Evolutionary conservation across 1,140 invertebrate genomes (phyloP), one percentile per base, ranked within the genome.

Genomic region (Orussus abietinus): DNA sequence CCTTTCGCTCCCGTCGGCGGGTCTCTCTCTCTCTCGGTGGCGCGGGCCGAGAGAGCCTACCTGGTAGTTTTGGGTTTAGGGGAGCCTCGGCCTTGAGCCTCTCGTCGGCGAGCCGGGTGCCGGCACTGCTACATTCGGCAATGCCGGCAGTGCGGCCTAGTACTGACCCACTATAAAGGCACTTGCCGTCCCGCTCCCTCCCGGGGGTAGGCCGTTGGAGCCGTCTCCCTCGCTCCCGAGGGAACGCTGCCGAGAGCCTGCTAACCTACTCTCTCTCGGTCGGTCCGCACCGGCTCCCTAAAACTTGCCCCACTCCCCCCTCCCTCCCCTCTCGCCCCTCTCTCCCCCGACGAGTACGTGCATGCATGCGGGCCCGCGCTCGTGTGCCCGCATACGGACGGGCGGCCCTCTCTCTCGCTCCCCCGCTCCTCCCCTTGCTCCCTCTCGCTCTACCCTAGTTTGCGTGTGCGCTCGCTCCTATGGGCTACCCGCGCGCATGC

Each of bases 111-210:
- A 47, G 58, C 61, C 62, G 56, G 65, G 56, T 68, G 64, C 53
- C 58, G 54, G 54, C n/a, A n/a, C n/a, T n/a, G n/a, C n/a, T n/a
- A n/a, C n/a, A n/a, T n/a, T n/a, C 25, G 25, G 25, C 25, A 26
- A 26, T 9, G 1, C 25, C 11, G 11, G 9, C 9, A 11, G 25
- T 11, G 11, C 25, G 11, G 25, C 9, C 65, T 66, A 68, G 63
- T 66, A 66, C 64, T 74, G 69, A 74, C 69, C 70, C 69, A 74
- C 64, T 72, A 72, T 72, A 69, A 71, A 71, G 62, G 61, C 68
- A 70, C 69, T 71, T 69, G 68, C 66, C 51, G 28, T 69, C 66
- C 51, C 70, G 49, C 60, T 68, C 59, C 45, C 62, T 60, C 53
- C 38, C 39, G 50, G 52, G 47, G 53, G 56, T 49, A 51, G 51